Conservation (phyloP, 2,113 vertebrate genomes). For the Nothoprocta perdicaria region DNA sequence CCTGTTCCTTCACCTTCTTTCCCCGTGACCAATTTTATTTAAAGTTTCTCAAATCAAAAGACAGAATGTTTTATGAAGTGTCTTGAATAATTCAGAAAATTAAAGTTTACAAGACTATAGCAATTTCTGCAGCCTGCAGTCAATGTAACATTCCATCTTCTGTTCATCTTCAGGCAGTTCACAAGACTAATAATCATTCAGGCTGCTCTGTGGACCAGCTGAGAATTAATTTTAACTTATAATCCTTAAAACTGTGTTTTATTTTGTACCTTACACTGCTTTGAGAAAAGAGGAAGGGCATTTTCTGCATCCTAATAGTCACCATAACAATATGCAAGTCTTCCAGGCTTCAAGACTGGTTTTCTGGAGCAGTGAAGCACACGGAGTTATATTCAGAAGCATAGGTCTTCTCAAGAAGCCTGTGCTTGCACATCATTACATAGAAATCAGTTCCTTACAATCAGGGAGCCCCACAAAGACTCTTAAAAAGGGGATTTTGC, state of each 20-base stretch:
- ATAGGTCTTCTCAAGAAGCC: background rate
- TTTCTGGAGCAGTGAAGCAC: background rate
- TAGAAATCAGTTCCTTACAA: background rate
- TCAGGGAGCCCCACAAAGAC: background rate
- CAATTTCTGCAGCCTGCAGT: background rate
- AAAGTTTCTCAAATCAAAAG: background rate
- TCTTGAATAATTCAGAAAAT: background rate
- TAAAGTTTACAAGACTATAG: background rate
- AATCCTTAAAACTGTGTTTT: slow-evolving; percentile 16
- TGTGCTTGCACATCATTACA: background rate
- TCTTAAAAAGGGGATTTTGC: slow-evolving; percentile 47
- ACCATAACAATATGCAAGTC: background rate
- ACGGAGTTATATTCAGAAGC: background rate
- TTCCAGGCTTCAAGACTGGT: background rate
- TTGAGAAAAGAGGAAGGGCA: background rate
- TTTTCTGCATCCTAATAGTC: slow-evolving; percentile 14
- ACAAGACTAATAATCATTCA: background rate
- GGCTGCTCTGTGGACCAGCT: background rate
- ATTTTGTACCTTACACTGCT: background rate
- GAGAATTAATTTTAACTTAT: background rate
- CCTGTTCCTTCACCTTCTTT: background rate
- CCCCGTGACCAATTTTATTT: background rate
- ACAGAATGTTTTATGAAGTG: background rate
- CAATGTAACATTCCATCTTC: background rate
- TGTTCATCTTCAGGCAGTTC: background rate